Evolutionary conservation across 2,113 vertebrate genomes (phyloP).

Genomic region (Corythornis madagascariensis): DNA sequence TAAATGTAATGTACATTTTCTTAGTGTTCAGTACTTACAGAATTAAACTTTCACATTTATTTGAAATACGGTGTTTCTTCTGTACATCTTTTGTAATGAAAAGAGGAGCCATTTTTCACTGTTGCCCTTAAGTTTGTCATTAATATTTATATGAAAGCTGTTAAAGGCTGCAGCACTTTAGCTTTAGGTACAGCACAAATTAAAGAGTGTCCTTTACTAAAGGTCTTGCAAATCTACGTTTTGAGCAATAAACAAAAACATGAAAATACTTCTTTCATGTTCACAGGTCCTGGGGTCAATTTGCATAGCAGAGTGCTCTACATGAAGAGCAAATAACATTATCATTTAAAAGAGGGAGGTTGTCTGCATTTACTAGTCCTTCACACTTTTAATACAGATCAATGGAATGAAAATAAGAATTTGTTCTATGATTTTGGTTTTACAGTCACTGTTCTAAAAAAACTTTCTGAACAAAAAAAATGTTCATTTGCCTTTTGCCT

Average conservation of each 20-base stretch:
- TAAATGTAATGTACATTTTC: neutral
- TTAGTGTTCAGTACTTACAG: neutral
- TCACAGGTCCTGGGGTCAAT: neutral
- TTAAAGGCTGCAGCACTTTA: neutral
- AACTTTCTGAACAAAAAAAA: neutral
- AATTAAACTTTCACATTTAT: neutral
- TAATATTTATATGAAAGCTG: neutral
- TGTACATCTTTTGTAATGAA: neutral
- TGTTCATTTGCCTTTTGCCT: neutral
- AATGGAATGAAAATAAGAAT: neutral
- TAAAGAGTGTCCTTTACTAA: neutral
- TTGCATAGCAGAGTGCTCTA: neutral
- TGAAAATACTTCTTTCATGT: neutral
- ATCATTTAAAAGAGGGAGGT: neutral
- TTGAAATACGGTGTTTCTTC: neutral
- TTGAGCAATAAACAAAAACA: neutral
- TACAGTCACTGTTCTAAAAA: neutral
- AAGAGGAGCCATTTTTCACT: neutral
- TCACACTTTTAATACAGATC: neutral
- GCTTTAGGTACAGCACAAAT: neutral
- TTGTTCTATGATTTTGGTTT: neutral
- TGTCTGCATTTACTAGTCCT: neutral
- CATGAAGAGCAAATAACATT: neutral
- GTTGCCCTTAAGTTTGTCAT: neutral
- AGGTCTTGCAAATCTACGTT: neutral